Percentiles rank a stretch among this genome's conserved stretches.
Evolutionary conservation across 2,797 vertebrate genomes (phyloP).

Genomic region (Novumbra hubbsi): DNA sequence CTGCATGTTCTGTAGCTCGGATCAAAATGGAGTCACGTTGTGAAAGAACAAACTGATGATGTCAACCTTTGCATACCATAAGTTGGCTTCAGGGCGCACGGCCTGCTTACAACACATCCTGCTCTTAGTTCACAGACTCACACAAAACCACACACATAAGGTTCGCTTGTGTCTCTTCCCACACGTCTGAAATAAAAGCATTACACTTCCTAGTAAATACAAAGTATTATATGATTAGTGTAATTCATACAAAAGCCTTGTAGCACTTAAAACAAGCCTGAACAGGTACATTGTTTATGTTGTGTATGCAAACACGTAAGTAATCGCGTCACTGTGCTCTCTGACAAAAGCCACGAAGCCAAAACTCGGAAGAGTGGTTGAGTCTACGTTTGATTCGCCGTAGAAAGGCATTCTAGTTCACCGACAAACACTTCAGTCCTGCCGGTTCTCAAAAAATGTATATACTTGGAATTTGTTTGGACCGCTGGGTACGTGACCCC

Average conservation of each 20-base stretch:
- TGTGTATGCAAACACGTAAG: not conserved
- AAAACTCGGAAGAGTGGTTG: not conserved
- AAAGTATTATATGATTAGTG: not conserved
- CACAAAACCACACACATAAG: not conserved
- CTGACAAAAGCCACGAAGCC: not conserved
- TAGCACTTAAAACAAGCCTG: not conserved
- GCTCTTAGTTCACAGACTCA: not conserved
- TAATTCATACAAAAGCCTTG: not conserved
- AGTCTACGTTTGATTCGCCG: not conserved
- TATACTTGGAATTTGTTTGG: not conserved
- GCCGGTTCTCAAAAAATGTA: not conserved
- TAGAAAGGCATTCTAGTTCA: too few species aligned
- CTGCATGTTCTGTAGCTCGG: not conserved
- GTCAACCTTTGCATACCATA: slow-evolving; percentile 25
- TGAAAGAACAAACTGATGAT: slow-evolving; percentile 16
- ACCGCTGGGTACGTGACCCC: not conserved
- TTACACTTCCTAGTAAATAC: not conserved
- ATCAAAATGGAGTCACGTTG: slow-evolving; percentile 2
- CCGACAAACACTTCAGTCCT: too few species aligned
- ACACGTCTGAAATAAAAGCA: not conserved
- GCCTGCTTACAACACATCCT: not conserved
- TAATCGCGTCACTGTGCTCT: not conserved
- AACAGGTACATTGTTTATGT: not conserved
- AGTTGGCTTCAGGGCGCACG: slow-evolving; percentile 35
- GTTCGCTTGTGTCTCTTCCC: not conserved